Evolutionary conservation across 1,140 invertebrate genomes (phyloP).

Genomic region (Phymorhynchus buccinoides): DNA sequence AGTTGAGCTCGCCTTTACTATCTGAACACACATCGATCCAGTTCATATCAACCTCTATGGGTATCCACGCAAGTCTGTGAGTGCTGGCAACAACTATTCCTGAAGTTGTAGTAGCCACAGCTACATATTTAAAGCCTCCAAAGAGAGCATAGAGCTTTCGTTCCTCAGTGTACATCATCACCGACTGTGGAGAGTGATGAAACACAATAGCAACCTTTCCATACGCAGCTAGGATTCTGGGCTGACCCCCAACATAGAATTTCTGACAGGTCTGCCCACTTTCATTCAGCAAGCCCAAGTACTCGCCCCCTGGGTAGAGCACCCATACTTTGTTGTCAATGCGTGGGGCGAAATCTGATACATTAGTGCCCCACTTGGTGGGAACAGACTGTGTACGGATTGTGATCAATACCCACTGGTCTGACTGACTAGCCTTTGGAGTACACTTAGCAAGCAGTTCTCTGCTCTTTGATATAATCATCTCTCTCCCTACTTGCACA

Average conservation of each 20-base stretch:
- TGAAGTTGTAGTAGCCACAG: neutral
- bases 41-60: neutral
- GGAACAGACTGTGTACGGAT: neutral
- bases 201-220: neutral
- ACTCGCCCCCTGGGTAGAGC: neutral
- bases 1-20: neutral
- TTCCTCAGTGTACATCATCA: neutral
- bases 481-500: neutral
- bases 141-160: neutral
- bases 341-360: neutral
- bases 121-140: neutral
- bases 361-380: neutral
- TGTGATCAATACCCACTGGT: neutral
- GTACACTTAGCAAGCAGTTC: neutral
- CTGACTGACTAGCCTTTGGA: neutral
- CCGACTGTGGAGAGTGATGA: neutral
- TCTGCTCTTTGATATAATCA: neutral
- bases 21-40: neutral
- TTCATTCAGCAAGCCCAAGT: neutral
- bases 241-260: neutral
- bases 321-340: neutral
- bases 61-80: neutral
- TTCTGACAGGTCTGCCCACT: neutral
- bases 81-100: neutral
- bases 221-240: neutral